phyloP scores from a whole-genome alignment of 1,140 invertebrate genomes.

The Ctenoplectra terminalis region DNA sequence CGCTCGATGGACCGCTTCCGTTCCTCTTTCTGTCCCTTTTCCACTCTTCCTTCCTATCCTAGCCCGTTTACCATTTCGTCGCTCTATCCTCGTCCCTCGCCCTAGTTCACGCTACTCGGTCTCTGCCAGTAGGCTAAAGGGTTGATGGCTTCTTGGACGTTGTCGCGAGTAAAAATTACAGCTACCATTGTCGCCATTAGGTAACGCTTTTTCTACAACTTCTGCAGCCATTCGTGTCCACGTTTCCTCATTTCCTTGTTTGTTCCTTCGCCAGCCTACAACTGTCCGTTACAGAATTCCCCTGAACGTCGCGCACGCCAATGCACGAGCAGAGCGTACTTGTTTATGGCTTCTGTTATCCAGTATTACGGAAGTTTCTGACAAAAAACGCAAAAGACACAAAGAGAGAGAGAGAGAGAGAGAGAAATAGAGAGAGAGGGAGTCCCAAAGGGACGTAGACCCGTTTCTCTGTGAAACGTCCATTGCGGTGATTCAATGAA shows the following conservation, averaged over 20 bases:
- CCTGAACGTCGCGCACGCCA: too few relatives aligned
- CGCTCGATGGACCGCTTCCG: too few relatives aligned
- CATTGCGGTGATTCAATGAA: not conserved
- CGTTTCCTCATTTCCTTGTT: too few relatives aligned
- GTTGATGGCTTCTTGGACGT: constrained; percentile 56
- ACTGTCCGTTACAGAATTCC: too few relatives aligned
- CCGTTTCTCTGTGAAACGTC: not conserved
- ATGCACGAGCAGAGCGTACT: constrained; percentile 22
- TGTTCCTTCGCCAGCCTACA: too few relatives aligned
- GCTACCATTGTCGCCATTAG: not conserved
- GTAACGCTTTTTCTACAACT: not conserved
- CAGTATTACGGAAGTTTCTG: not conserved
- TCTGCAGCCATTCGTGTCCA: too few relatives aligned
- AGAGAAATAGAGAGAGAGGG: too few relatives aligned
- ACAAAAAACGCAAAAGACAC: not conserved
- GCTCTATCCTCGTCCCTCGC: constrained; percentile 27
- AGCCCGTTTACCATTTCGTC: constrained; percentile 21
- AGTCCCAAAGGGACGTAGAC: not conserved
- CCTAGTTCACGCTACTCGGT: constrained; percentile 26
- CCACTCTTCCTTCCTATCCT: constrained; percentile 14
- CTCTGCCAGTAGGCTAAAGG: constrained; percentile 65
- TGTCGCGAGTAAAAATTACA: constrained; percentile 55
- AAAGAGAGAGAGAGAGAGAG: not conserved
- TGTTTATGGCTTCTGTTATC: constrained; percentile 46
- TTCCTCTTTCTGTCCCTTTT: too few relatives aligned